Evolutionary conservation across 1,140 invertebrate genomes (phyloP).

Genomic region (Cyrtorhinus lividipennis): DNA sequence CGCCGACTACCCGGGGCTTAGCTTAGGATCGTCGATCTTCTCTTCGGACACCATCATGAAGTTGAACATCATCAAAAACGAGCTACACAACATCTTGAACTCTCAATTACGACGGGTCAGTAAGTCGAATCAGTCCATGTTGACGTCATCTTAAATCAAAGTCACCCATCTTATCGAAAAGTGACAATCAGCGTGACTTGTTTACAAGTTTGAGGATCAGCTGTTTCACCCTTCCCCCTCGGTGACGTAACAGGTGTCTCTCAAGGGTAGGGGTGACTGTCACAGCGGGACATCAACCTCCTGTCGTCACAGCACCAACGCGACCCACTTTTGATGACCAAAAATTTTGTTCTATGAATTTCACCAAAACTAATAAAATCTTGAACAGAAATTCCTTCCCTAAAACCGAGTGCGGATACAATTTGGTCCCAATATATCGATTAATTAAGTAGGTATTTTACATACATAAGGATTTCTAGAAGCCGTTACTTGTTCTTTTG

Average conservation of each 20-base stretch:
- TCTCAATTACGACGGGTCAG: slow-evolving; percentile 92
- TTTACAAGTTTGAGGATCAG: slow-evolving; percentile 7
- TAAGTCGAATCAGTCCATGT: slow-evolving; percentile 27
- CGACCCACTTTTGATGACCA: too few relatives aligned
- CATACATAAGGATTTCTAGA: too few relatives aligned
- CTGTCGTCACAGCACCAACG: too few relatives aligned
- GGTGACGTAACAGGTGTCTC: slow-evolving; percentile 17
- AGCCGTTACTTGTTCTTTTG: too few relatives aligned
- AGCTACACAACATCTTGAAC: slow-evolving; percentile 93
- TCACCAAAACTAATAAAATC: too few relatives aligned
- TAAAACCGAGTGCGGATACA: too few relatives aligned
- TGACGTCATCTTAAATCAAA: not conserved
- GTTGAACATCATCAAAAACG: slow-evolving; percentile 90
- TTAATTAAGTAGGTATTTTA: too few relatives aligned
- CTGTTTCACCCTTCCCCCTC: slow-evolving; percentile 9
- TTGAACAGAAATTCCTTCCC: too few relatives aligned
- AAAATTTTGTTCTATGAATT: too few relatives aligned
- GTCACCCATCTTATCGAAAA: not conserved
- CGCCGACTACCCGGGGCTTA: slow-evolving; percentile 80
- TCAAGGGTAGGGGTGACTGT: not conserved
- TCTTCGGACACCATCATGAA: slow-evolving; percentile 96
- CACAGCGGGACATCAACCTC: not conserved
- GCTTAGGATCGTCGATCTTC: slow-evolving; percentile 80
- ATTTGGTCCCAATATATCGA: too few relatives aligned
- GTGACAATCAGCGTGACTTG: too few relatives aligned